A percentile compares a stretch with the other conserved stretches of the same genome.
Conservation (phyloP, 2,797 vertebrate genomes). For the Crypturellus tataupa region DNA sequence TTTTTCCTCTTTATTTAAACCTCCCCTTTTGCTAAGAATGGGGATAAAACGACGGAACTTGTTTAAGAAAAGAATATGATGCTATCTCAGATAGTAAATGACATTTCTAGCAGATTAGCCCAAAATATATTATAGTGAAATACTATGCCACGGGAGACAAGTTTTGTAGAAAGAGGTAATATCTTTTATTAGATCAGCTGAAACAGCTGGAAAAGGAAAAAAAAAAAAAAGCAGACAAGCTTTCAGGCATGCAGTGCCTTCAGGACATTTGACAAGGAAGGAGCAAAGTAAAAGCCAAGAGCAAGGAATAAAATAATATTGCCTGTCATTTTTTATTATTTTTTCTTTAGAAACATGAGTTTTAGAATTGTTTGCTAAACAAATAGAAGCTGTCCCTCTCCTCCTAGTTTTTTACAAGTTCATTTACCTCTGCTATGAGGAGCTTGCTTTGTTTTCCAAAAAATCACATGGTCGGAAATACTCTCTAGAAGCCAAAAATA, state of each 20-base stretch:
- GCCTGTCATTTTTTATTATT: neutral
- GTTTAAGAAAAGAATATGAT: neutral
- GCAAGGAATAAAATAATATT: neutral
- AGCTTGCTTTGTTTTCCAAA: neutral
- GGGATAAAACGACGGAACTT: neutral
- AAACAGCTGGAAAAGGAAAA: neutral
- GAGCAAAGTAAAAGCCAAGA: neutral
- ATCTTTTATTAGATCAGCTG: constrained; percentile 10
- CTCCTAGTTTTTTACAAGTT: neutral
- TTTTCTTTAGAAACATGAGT: neutral
- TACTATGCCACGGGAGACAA: neutral
- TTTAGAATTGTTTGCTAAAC: neutral
- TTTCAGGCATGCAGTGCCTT: neutral
- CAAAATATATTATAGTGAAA: neutral
- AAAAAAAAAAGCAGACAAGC: neutral
- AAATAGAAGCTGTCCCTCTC: neutral
- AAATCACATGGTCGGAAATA: neutral
- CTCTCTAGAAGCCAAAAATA: neutral
- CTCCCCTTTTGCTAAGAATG: neutral
- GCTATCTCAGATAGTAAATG: neutral
- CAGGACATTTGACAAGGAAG: neutral
- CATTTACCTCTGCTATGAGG: neutral
- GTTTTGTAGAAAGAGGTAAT: neutral
- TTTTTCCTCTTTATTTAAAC: neutral
- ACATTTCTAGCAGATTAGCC: neutral